These are phyloP conservation scores for Drosophila aldrichi DNA, from an alignment of 2,888 invertebrate genomes.

Conservation along the genomic window DNA sequence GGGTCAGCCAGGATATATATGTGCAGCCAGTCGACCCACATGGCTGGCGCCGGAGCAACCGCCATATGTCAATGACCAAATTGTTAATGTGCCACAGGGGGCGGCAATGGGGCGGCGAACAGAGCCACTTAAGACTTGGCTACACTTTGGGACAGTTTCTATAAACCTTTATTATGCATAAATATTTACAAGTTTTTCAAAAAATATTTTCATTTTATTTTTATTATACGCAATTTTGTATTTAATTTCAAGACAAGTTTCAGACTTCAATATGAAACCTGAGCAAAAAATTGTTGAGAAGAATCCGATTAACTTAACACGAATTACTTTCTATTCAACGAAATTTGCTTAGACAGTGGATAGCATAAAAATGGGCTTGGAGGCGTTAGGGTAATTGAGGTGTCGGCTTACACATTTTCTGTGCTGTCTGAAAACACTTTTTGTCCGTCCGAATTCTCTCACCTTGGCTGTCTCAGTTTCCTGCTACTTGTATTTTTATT, in stretches of 20 bases:
- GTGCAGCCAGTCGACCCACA: conserved; percentile 14
- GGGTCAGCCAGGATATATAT: conserved; percentile 21
- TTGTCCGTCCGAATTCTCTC: conserved; percentile 31
- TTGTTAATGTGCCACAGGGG: conserved; percentile 27
- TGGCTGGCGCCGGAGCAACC: conserved; percentile 2
- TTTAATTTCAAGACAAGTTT: not conserved
- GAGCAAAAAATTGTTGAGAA: not conserved
- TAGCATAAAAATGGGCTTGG: not conserved
- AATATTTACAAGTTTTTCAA: no score
- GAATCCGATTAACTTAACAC: not conserved
- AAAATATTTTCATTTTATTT: not conserved
- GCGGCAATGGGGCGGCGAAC: conserved; percentile 7
- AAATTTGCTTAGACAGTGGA: not conserved
- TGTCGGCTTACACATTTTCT: conserved; percentile 24
- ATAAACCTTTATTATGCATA: not conserved
- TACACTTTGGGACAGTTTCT: not conserved
- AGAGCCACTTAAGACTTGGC: not conserved
- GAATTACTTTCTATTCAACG: not conserved
- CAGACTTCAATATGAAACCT: not conserved
- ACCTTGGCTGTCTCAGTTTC: conserved; percentile 17
- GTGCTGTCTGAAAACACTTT: conserved; percentile 61
- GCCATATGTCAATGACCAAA: conserved; percentile 54
- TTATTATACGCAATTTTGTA: not conserved
- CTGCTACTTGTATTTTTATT: conserved; percentile 1
- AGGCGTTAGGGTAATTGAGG: conserved; percentile 8